Percentiles rank a stretch among this genome's conserved stretches.
phyloP scores from a whole-genome alignment of 2,888 invertebrate species.

The Neoaliturus tenellus region DNA sequence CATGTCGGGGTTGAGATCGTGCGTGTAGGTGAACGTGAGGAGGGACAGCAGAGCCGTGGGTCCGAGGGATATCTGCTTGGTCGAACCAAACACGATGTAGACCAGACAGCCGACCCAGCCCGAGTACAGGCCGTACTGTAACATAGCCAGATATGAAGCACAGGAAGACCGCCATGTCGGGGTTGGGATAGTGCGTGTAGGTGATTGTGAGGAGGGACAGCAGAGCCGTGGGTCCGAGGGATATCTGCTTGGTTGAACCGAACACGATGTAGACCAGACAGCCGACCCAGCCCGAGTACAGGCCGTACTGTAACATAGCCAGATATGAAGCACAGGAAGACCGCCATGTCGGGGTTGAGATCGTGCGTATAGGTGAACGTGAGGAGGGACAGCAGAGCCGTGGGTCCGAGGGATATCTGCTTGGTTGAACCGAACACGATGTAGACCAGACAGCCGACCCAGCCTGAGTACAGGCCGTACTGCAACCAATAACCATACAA shows the following conservation, averaged over 20 bases:
- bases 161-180: conserved; percentile 79
- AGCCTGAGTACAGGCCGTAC: conserved; percentile 91
- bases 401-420: conserved; percentile 82
- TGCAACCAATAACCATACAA: no score
- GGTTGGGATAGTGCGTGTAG: conserved; percentile 76
- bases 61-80: conserved; percentile 80
- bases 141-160: conserved; percentile 75
- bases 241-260: conserved; percentile 83
- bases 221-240: conserved; percentile 84
- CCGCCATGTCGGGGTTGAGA: conserved; percentile 78
- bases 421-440: conserved; percentile 84
- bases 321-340: conserved; percentile 80
- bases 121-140: conserved; percentile 89
- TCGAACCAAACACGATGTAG: conserved; percentile 86
- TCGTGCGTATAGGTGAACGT: conserved; percentile 80
- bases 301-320: conserved; percentile 85
- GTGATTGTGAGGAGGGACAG: conserved; percentile 84
- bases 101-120: conserved; percentile 87
- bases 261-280: conserved; percentile 86
- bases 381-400: conserved; percentile 85
- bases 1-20: conserved; percentile 77
- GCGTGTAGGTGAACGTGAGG: conserved; percentile 81
- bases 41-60: conserved; percentile 88
- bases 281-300: conserved; percentile 89
- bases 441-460: conserved; percentile 87